Evolutionary conservation across 30 jellyfish, hydroid and myxozoan genomes (phyloP).

Genomic region (Clytia hemisphaerica): DNA sequence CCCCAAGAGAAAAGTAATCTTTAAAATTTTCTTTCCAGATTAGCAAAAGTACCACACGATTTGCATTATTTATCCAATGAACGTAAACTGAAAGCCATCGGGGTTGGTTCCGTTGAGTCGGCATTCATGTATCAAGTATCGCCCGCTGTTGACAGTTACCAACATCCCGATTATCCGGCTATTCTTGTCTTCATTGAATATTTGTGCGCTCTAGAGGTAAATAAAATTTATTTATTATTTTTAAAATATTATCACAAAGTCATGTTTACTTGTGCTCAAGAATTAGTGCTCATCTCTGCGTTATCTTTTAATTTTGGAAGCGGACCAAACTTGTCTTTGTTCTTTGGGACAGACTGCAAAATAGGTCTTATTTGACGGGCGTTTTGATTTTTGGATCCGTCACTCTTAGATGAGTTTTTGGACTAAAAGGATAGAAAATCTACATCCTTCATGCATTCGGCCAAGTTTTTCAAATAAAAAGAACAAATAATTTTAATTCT

Average conservation of each 20-base stretch:
- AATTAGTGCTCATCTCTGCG: not conserved
- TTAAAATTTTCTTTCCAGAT: slow-evolving; percentile 19
- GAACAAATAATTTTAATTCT: not conserved
- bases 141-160: slow-evolving; percentile 54
- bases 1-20: no score
- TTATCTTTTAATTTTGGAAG: not conserved
- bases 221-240: not conserved
- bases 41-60: slow-evolving; percentile 23
- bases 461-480: not conserved
- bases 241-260: not conserved
- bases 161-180: slow-evolving; percentile 76
- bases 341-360: no score
- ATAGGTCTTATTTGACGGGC: no score
- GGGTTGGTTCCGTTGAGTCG: slow-evolving; percentile 91
- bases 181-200: slow-evolving; percentile 74
- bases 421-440: no score
- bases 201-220: slow-evolving; percentile 88
- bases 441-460: not conserved
- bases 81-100: slow-evolving; percentile 48
- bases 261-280: not conserved
- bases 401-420: no score
- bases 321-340: no score
- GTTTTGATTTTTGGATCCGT: no score
- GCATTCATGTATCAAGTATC: slow-evolving; percentile 55
- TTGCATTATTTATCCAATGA: slow-evolving; percentile 7